Evolutionary conservation across 1,140 invertebrate genomes (phyloP).

Genomic region (Magallana ariakensis): DNA sequence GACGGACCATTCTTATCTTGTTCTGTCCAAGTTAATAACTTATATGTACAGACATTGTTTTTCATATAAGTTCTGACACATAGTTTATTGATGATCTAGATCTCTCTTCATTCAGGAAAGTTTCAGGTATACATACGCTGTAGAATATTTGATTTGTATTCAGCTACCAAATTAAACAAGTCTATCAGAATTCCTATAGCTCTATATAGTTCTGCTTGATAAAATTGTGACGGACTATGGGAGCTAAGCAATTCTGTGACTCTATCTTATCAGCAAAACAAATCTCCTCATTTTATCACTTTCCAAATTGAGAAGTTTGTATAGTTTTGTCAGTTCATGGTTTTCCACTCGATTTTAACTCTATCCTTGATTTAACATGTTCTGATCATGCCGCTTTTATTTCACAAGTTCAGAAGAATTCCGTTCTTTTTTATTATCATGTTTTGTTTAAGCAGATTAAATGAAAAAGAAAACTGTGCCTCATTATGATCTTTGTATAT

Average conservation of each 20-base stretch:
- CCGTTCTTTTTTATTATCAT: slow-evolving; percentile 14
- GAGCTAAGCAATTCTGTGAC: background rate
- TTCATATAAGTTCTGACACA: too few relatives aligned
- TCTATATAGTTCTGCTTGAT: background rate
- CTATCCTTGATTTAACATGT: slow-evolving; percentile 18
- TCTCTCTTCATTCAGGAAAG: too few relatives aligned
- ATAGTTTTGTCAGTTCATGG: background rate
- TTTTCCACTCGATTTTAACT: background rate
- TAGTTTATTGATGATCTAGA: too few relatives aligned
- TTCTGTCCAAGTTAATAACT: too few relatives aligned
- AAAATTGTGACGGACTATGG: background rate
- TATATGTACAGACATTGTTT: too few relatives aligned
- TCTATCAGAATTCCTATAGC: background rate
- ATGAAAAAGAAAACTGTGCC: background rate
- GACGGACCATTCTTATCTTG: too few relatives aligned
- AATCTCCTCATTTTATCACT: slow-evolving; percentile 34
- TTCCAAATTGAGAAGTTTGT: slow-evolving; percentile 35
- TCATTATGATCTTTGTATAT: slow-evolving; percentile 27
- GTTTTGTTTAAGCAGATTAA: slow-evolving; percentile 23
- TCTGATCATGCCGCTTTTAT: background rate
- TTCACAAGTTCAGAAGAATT: background rate
- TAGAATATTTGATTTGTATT: background rate
- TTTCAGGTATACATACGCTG: too few relatives aligned
- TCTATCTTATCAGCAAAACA: slow-evolving; percentile 21
- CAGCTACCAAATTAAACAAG: background rate